Evolutionary conservation across 2,888 invertebrate species (phyloP), one percentile per base, ranked within the genome.

Genomic region (Lochmaea crataegi): DNA sequence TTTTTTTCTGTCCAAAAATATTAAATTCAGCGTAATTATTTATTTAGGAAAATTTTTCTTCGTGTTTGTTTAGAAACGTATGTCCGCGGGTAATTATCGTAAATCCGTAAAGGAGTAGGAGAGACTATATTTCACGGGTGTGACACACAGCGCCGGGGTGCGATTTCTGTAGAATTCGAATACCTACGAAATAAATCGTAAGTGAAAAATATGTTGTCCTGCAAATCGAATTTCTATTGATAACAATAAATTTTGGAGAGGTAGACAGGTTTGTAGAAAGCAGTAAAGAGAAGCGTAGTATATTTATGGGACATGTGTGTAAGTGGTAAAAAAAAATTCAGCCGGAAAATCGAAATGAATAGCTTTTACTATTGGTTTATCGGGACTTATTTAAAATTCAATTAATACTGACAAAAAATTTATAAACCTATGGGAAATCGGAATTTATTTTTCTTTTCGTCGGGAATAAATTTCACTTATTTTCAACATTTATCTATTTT

Each of bases 211-310:
- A 76, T 76, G 75, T 76, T 76, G 75, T 76, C 64, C 75, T 76
- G 72, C 75, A 74, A 76, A 76, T 76, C 75, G 75, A 76, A 74
- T 77, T 77, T 83, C 82, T 83, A 85, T 83, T 84, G 84, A 84
- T 84, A 84, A 83, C 84, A 73, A 84, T 85, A 85, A 85, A 85
- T 85, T 82, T 66, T 73, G 68, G 63, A 72, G 60, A 71, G 78
- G 58, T 57, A 60, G 69, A 76, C 76, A 72, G 79, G 71, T 70
- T 65, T 72, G 75, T 75, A 74, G 78, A 79, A 77, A 78, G 79
- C 76, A 75, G 77, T 70, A 74, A 74, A 76, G 72, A 74, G 71
- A 72, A 63, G 65, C 58, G 76, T 77, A 76, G 77, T 76, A 76
- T 80, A 78, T 78, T 78, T 78, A 77, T 78, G 76, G 74, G 81